Evolutionary conservation across 2,888 invertebrate species (phyloP).

Genomic region (Stenoptilia bipunctidactyla): DNA sequence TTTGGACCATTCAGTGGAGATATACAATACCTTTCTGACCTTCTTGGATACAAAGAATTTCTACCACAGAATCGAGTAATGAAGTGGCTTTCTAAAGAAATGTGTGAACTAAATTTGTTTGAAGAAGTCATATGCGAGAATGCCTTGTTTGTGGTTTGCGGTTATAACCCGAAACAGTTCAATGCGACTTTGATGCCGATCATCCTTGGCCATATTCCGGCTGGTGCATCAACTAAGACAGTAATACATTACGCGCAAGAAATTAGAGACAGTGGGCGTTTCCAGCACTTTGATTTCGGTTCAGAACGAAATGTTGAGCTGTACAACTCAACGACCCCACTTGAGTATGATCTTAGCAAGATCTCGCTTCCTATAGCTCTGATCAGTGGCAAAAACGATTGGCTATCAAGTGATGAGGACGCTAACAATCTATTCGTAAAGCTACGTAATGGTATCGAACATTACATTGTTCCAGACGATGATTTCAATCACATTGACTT

Average conservation of each 20-base stretch:
- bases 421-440: constrained; percentile 66
- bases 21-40: constrained; percentile 70
- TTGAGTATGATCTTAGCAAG: constrained; percentile 73
- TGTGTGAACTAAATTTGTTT: constrained; percentile 68
- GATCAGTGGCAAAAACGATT: constrained; percentile 79
- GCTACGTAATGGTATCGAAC: constrained; percentile 67
- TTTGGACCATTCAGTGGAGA: constrained; percentile 76
- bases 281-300: constrained; percentile 81
- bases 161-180: constrained; percentile 77
- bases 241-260: constrained; percentile 78
- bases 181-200: constrained; percentile 77
- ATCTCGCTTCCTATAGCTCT: constrained; percentile 76
- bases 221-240: constrained; percentile 81
- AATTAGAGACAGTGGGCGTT: constrained; percentile 62
- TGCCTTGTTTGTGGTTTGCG: constrained; percentile 78
- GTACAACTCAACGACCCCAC: constrained; percentile 73
- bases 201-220: constrained; percentile 78
- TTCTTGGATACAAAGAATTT: constrained; percentile 80
- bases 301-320: constrained; percentile 59
- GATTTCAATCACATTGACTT: constrained; percentile 83
- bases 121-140: constrained; percentile 77
- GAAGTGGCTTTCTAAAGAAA: constrained; percentile 71
- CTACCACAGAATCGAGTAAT: constrained; percentile 76
- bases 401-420: constrained; percentile 76
- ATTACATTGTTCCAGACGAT: constrained; percentile 71